Conservation (phyloP, 2,888 invertebrate genomes). For the Zygaena filipendulae region DNA sequence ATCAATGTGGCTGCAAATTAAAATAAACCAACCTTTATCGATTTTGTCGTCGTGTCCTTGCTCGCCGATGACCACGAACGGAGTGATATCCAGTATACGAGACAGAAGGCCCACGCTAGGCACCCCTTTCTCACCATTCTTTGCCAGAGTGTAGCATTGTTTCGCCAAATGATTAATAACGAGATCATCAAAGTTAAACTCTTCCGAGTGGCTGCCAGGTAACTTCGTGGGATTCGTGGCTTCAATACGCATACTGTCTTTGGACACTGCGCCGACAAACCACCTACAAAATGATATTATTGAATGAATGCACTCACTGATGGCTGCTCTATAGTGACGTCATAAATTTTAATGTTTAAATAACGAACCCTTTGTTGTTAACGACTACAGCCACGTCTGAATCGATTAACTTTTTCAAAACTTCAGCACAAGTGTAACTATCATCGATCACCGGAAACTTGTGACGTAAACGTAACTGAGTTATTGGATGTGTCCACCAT, state of each 20-base stretch:
- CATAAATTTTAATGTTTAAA: neutral
- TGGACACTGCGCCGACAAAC: slow-evolving; percentile 24
- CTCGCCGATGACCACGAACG: slow-evolving; percentile 74
- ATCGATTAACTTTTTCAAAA: slow-evolving; percentile 68
- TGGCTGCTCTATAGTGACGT: neutral
- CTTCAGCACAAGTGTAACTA: slow-evolving; percentile 67
- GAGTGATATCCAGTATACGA: slow-evolving; percentile 78
- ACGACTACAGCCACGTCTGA: slow-evolving; percentile 22
- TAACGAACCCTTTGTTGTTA: slow-evolving; percentile 38
- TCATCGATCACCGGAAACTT: slow-evolving; percentile 51
- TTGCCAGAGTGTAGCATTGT: slow-evolving; percentile 71
- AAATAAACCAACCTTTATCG: too few species aligned
- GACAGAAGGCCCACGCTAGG: slow-evolving; percentile 76
- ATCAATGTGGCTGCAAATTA: too few species aligned
- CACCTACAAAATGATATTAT: slow-evolving; percentile 10
- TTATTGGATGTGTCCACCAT: slow-evolving; percentile 78
- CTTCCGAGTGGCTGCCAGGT: slow-evolving; percentile 38
- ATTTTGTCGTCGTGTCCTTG: too few species aligned
- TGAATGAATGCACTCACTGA: neutral
- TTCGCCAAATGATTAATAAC: slow-evolving; percentile 67
- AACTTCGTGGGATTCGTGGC: slow-evolving; percentile 23
- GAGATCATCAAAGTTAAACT: slow-evolving; percentile 46
- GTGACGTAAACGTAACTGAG: slow-evolving; percentile 27
- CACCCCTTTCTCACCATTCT: slow-evolving; percentile 18
- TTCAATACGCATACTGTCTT: slow-evolving; percentile 63